phyloP scores from a whole-genome alignment of 2,113 vertebrate species.

The Bos indicus region DNA sequence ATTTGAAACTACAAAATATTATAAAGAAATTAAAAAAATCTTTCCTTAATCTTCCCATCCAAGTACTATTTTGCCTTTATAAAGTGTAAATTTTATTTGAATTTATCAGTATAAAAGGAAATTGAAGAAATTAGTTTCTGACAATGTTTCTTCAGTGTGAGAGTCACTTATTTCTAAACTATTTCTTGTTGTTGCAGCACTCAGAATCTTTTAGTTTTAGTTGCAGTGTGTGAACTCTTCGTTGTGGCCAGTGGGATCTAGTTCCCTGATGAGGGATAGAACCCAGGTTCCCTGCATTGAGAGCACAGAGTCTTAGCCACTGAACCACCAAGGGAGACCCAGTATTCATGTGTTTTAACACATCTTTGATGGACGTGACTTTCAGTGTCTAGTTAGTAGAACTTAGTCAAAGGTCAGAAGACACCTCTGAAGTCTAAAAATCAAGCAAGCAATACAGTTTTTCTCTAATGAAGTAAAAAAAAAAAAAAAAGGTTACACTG shows the following conservation, averaged over 20 bases:
- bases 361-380: neutral
- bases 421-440: neutral
- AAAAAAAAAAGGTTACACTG: neutral
- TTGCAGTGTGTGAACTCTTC: neutral
- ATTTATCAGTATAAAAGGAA: neutral
- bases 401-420: neutral
- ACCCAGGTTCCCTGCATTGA: neutral
- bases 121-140: neutral
- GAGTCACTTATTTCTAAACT: neutral
- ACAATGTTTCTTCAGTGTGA: neutral
- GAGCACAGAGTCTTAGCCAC: neutral
- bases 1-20: neutral
- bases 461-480: neutral
- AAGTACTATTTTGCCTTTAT: neutral
- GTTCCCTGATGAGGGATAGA: neutral
- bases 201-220: neutral
- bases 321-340: neutral
- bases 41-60: neutral
- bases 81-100: constrained; percentile 20
- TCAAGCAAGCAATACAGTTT: neutral
- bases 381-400: neutral
- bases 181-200: neutral
- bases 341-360: neutral
- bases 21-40: neutral
- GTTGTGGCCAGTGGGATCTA: neutral